Base-by-base conservation (phyloP, 2,113 vertebrate species). In the Tricholaema leucomelas region DNA sequence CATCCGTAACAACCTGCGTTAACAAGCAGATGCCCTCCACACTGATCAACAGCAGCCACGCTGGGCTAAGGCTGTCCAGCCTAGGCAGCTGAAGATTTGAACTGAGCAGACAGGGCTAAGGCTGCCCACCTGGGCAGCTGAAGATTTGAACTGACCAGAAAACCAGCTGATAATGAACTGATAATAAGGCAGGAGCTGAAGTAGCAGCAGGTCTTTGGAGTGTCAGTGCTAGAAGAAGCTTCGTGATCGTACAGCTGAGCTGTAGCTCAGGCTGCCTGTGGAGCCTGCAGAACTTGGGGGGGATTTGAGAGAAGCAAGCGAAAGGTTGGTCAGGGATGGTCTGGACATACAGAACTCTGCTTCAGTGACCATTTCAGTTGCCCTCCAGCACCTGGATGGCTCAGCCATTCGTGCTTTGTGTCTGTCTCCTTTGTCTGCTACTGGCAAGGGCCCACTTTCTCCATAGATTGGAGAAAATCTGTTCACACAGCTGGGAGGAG, bases 391-490 rank as follows among this genome's bases (percentile, higher is more conserved):
- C 6, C 25, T n/a, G n/a, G n/a, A 0, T 20, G 4, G 54, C 74
- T 52, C 0, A 0, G 4, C 48, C 12, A 72, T 42, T 71, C 17
- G 7, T 59, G 16, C 15, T 81, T 59, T 60, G 18, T 23, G n/a
- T 9, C 1, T 55, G 3, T 50, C 30, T 48, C 20, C 8, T 89
- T 63, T 81, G 81, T 63, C 33, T 90, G 40, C 30, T 35, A 8
- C 52, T 84, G n/a, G 15, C 52, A 55, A 50, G 35, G n/a, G 6
- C 40, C 46, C 17, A 1, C 2, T 80, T 86, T 74, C 71, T 58
- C 23, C 52, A 70, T 5, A 70, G 73, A 67, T 54, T n/a, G 44
- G 33, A 76, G 63, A 59, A 89, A 81, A 82, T 65, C 38, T 69
- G 19, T 65, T 92, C 83, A 72, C 50, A 38, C 17, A 3, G 6